Percentiles rank a stretch among this genome's conserved stretches.
phyloP scores from a whole-genome alignment of 2,113 vertebrate genomes.

The Cyphomyrus plagiostoma region DNA sequence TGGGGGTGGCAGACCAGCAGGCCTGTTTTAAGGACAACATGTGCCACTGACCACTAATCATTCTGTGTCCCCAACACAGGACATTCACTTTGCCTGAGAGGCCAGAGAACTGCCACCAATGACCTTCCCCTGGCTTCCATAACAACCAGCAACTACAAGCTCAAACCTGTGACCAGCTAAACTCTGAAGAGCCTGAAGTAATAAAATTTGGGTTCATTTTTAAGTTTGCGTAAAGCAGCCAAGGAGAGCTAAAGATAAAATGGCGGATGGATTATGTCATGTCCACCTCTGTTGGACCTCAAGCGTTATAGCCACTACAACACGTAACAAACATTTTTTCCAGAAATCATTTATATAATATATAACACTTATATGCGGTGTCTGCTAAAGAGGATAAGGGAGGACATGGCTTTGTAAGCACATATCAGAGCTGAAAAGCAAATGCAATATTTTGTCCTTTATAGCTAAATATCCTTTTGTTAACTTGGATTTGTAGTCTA shows the following conservation, averaged over 20 bases:
- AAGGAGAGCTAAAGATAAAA: constrained; percentile 46
- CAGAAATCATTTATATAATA: background rate
- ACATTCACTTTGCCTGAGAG: constrained; percentile 5
- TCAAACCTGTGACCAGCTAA: constrained; percentile 34
- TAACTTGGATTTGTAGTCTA: background rate
- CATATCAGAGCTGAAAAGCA: background rate
- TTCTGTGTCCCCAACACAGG: background rate
- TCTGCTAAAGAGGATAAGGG: background rate
- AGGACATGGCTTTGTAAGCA: background rate
- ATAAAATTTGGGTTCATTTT: constrained; percentile 26
- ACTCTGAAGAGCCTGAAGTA: constrained; percentile 37
- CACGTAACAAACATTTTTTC: background rate
- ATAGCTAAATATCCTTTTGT: background rate
- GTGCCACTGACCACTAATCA: background rate
- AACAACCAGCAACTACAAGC: constrained; percentile 26
- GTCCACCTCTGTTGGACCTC: constrained; percentile 29
- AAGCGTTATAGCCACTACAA: background rate
- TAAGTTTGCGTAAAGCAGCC: background rate
- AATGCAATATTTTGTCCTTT: background rate
- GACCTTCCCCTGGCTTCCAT: background rate
- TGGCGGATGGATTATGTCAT: constrained; percentile 29
- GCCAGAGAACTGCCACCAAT: background rate
- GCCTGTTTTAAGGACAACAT: constrained; percentile 14
- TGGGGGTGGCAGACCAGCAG: constrained; percentile 11
- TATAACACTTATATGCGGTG: background rate